These are phyloP conservation scores for Falcunculus frontatus DNA, from an alignment of 2,113 vertebrate genomes.

Conservation along the genomic window DNA sequence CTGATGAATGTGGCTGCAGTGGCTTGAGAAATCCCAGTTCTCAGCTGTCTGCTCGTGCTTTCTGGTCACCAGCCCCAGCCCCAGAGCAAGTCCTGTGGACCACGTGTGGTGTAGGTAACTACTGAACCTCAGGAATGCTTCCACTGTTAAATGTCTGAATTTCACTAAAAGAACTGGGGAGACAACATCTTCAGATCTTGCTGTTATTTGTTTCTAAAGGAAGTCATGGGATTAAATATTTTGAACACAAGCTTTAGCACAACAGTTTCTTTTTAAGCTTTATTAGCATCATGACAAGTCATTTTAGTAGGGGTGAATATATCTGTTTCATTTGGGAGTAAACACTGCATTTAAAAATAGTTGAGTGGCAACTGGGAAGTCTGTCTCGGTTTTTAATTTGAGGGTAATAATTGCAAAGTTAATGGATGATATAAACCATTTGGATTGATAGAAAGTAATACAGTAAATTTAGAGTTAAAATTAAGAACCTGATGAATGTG, in stretches of 20 bases:
- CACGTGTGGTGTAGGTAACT: neutral
- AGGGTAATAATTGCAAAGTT: neutral
- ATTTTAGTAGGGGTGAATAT: neutral
- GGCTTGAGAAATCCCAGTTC: neutral
- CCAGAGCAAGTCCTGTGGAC: neutral
- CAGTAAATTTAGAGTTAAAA: slow-evolving; percentile 4
- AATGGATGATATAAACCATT: neutral
- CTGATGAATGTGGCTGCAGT: neutral
- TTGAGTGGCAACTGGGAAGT: neutral
- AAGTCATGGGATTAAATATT: neutral
- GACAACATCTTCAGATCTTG: neutral
- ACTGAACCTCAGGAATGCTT: neutral
- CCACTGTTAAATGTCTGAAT: neutral
- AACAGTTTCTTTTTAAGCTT: neutral
- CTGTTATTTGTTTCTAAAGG: neutral
- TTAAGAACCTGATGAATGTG: neutral
- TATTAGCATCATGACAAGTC: neutral
- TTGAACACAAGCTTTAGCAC: neutral
- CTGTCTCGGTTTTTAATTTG: neutral
- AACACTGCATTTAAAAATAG: slow-evolving; percentile 14
- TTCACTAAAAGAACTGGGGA: neutral
- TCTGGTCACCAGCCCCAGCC: neutral
- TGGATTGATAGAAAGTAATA: neutral
- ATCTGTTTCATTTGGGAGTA: neutral
- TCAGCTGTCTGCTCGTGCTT: neutral